Evolutionary conservation across 37 sponge, comb jelly and placozoan species (phyloP).

Genomic region (Crambe crambe): DNA sequence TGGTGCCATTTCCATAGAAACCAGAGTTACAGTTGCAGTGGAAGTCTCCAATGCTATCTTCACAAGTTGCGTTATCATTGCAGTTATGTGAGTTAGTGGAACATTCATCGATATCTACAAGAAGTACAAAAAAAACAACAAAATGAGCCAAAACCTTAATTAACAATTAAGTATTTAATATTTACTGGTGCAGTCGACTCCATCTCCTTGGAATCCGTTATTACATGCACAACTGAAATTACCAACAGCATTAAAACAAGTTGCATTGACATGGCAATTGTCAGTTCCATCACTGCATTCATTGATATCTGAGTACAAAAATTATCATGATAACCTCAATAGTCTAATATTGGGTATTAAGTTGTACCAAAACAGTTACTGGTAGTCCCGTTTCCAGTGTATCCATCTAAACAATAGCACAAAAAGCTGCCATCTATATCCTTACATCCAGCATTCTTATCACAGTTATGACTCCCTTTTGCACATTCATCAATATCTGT

Average conservation of each 20-base stretch:
- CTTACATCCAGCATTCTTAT: not conserved
- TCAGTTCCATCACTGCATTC: constrained; percentile 9
- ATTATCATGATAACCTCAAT: not conserved
- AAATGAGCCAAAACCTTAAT: too few relatives aligned
- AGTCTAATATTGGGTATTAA: not conserved
- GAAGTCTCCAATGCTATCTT: constrained; percentile 23
- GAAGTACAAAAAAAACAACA: not conserved
- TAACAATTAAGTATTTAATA: too few relatives aligned
- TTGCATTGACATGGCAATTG: constrained; percentile 21
- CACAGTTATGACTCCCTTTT: not conserved
- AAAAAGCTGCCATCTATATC: not conserved
- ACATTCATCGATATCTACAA: constrained; percentile 33
- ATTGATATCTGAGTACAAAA: constrained; percentile 37
- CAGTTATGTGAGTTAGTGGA: not conserved
- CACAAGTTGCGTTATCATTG: constrained; percentile 3
- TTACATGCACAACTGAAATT: constrained; percentile 25
- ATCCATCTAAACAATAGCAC: not conserved
- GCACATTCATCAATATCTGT: not conserved
- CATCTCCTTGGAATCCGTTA: constrained; percentile 21
- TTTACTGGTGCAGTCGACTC: constrained; percentile 9
- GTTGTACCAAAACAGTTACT: not conserved
- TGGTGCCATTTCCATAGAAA: constrained; percentile 1
- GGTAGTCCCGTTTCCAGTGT: not conserved
- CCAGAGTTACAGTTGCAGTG: constrained; percentile 7
- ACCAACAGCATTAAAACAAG: constrained; percentile 31